A percentile compares a stretch with the other conserved stretches of the same genome.
Evolutionary conservation across 2,113 vertebrate genomes (phyloP).

Genomic region (Scytalopus superciliaris): DNA sequence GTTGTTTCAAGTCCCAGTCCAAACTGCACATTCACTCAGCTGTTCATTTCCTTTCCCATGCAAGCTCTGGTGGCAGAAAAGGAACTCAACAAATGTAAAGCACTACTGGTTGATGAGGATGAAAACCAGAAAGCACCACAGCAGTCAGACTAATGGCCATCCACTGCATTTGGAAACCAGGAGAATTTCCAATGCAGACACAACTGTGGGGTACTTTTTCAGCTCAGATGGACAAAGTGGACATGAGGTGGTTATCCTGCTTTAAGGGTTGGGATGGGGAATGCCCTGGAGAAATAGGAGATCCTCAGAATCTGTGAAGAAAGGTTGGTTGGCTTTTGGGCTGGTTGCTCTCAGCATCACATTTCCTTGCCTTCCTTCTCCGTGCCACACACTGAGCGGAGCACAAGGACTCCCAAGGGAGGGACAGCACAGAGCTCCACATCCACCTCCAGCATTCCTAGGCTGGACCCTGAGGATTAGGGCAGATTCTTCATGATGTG

Average conservation of each 20-base stretch:
- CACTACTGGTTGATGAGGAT: constrained; percentile 3
- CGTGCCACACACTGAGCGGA: neutral
- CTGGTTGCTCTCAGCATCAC: neutral
- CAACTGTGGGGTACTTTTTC: neutral
- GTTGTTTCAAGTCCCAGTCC: neutral
- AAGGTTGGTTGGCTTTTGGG: neutral
- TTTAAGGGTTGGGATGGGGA: neutral
- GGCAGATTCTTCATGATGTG: neutral
- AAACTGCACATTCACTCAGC: neutral
- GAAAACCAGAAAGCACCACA: neutral
- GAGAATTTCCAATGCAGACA: neutral
- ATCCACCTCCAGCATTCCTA: neutral
- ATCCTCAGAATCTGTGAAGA: neutral
- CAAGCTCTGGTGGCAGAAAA: constrained; percentile 13
- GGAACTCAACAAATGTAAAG: neutral
- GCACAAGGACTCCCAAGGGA: neutral
- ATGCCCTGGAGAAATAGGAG: neutral
- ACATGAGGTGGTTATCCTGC: neutral
- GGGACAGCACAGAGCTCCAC: neutral
- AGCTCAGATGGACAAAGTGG: neutral
- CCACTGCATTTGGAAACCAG: neutral
- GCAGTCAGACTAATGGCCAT: neutral
- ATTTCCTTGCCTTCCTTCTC: neutral
- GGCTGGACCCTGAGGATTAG: neutral
- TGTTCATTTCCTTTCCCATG: constrained; percentile 10